Conservation (phyloP, 2,888 invertebrate species). For the Heliconius aoede region DNA sequence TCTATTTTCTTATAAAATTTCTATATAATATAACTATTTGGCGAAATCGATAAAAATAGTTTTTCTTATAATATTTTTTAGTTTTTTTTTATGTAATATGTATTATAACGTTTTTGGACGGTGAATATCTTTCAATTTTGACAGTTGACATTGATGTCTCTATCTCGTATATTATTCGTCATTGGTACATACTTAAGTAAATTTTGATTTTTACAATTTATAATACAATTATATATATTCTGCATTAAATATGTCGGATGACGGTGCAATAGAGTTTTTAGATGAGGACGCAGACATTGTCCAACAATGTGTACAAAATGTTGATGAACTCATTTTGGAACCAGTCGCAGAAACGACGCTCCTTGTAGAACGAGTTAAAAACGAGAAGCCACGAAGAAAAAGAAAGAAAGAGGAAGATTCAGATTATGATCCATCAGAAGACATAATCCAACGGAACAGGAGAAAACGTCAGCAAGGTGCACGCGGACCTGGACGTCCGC, state of each 20-base stretch:
- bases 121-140: not conserved
- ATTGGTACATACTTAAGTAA: not conserved
- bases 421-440: slow-evolving; percentile 69
- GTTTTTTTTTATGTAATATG: too few relatives aligned
- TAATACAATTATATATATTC: not conserved
- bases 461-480: slow-evolving; percentile 46
- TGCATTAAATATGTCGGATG: slow-evolving; percentile 43
- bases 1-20: too few relatives aligned
- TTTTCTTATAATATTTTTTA: too few relatives aligned
- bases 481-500: slow-evolving; percentile 28
- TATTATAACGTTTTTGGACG: too few relatives aligned
- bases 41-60: too few relatives aligned
- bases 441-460: slow-evolving; percentile 49
- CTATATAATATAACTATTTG: too few relatives aligned
- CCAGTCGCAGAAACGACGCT: slow-evolving; percentile 49
- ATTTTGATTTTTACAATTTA: not conserved
- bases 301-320: slow-evolving; percentile 67
- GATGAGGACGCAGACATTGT: slow-evolving; percentile 78
- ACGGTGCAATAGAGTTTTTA: slow-evolving; percentile 74
- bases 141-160: not conserved
- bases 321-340: slow-evolving; percentile 40
- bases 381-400: slow-evolving; percentile 41
- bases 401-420: slow-evolving; percentile 64
- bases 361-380: slow-evolving; percentile 57
- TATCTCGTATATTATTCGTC: not conserved